Evolutionary conservation across 2,888 invertebrate species (phyloP).

Genomic region (Cotesia congregata): DNA sequence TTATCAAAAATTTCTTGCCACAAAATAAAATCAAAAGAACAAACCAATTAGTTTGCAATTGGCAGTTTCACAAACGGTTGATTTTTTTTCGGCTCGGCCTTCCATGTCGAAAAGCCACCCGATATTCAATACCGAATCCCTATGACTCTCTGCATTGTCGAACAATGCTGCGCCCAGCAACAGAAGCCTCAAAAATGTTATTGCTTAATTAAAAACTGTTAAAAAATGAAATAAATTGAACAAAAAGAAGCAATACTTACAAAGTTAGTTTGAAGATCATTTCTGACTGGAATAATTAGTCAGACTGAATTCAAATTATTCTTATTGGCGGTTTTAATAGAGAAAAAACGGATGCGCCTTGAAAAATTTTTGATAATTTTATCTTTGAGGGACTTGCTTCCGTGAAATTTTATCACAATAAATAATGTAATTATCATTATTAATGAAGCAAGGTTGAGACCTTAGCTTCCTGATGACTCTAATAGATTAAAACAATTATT

Average conservation of each 20-base stretch:
- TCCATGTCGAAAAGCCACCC: constrained; percentile 21
- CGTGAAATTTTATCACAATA: background rate
- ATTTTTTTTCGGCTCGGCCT: constrained; percentile 9
- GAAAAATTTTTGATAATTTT: background rate
- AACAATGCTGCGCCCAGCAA: background rate
- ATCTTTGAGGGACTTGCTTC: background rate
- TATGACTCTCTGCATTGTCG: background rate
- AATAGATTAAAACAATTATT: no score
- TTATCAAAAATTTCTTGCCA: background rate
- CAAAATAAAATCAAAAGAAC: constrained; percentile 1
- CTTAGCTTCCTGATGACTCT: no score
- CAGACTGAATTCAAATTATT: background rate
- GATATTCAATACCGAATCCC: background rate
- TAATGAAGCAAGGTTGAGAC: background rate
- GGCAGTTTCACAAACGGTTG: constrained; percentile 40
- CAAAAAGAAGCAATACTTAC: background rate
- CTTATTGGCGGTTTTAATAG: background rate
- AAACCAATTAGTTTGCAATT: constrained; percentile 44
- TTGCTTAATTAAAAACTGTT: background rate
- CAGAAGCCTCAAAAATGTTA: background rate
- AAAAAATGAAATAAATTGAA: background rate
- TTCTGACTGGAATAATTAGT: background rate
- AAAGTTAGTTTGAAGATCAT: background rate
- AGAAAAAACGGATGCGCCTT: background rate
- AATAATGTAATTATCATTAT: background rate